Percentiles rank a stretch among this genome's conserved stretches.
These are phyloP conservation scores for Drosophila colorata DNA, from an alignment of 2,888 invertebrate species.

Conservation along the genomic window DNA sequence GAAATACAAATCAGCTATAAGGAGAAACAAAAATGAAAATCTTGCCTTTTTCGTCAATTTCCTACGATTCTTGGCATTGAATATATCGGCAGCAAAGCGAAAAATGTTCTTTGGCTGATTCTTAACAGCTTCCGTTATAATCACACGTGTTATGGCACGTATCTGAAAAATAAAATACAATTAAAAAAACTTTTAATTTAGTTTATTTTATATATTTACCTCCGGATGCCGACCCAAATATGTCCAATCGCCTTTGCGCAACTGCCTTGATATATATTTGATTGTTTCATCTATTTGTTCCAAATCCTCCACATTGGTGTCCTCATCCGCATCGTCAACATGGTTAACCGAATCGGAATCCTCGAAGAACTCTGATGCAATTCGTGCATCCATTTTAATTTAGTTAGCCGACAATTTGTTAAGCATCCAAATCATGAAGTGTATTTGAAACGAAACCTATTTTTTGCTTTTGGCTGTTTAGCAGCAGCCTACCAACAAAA, in stretches of 20 bases:
- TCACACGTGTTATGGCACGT: slow-evolving; percentile 61
- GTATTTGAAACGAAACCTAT: no score
- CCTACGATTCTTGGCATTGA: slow-evolving; percentile 24
- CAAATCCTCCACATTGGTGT: slow-evolving; percentile 10
- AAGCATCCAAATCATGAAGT: not conserved
- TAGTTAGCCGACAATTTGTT: slow-evolving; percentile 1
- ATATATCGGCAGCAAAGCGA: slow-evolving; percentile 40
- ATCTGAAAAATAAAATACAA: slow-evolving; percentile 17
- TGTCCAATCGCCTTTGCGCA: slow-evolving; percentile 59
- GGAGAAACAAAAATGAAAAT: not conserved
- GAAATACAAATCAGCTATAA: not conserved
- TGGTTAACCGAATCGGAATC: slow-evolving; percentile 1
- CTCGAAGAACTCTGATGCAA: not conserved
- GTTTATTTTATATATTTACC: slow-evolving; percentile 9
- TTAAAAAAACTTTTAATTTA: not conserved
- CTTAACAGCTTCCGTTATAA: slow-evolving; percentile 42
- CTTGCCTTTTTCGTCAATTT: slow-evolving; percentile 28
- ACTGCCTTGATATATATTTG: slow-evolving; percentile 31
- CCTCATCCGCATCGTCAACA: not conserved
- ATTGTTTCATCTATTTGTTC: slow-evolving; percentile 41
- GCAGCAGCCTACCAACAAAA: slow-evolving; percentile 4
- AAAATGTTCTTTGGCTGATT: slow-evolving; percentile 35
- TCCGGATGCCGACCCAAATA: slow-evolving; percentile 59
- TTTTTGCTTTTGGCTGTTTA: not conserved
- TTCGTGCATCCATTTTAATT: slow-evolving; percentile 25